Conservation (phyloP, 2,797 vertebrate species). For the Telmatherina bonti region DNA sequence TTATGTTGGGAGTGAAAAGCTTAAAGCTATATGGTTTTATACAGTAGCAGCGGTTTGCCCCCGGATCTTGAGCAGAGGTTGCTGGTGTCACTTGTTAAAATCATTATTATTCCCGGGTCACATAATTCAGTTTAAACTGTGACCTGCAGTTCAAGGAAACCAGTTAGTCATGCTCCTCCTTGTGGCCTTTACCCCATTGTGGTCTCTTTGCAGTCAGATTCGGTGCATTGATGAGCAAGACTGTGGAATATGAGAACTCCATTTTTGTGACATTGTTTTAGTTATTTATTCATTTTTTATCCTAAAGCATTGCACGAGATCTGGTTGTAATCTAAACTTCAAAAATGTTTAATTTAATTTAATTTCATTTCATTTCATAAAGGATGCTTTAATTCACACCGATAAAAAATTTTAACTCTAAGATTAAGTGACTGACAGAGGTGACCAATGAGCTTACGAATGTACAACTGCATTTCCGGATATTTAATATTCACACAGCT, state of each 20-base stretch:
- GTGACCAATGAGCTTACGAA: background rate
- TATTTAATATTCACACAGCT: background rate
- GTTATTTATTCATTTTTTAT: background rate
- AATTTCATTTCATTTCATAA: too few relatives aligned
- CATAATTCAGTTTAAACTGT: constrained; percentile 54
- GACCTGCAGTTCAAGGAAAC: constrained; percentile 59
- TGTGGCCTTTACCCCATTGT: constrained; percentile 13
- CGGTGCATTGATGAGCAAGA: constrained; percentile 31
- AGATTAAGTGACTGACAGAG: background rate
- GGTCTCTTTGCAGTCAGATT: constrained; percentile 30
- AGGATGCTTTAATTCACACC: background rate
- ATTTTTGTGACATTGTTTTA: constrained; percentile 4
- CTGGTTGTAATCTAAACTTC: background rate
- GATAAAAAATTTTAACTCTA: background rate
- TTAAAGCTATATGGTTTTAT: constrained; percentile 31
- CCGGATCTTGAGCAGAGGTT: constrained; percentile 36
- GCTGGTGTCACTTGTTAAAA: constrained; percentile 34
- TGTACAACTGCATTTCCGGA: background rate
- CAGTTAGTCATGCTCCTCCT: constrained; percentile 47
- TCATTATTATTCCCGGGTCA: constrained; percentile 55
- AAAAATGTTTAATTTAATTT: background rate
- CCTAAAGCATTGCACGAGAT: background rate
- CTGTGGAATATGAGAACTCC: constrained; percentile 21
- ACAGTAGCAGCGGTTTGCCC: constrained; percentile 11
- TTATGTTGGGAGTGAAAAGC: constrained; percentile 19